phyloP scores from a whole-genome alignment of 2,888 invertebrate genomes.

The Aphidius colemani region DNA sequence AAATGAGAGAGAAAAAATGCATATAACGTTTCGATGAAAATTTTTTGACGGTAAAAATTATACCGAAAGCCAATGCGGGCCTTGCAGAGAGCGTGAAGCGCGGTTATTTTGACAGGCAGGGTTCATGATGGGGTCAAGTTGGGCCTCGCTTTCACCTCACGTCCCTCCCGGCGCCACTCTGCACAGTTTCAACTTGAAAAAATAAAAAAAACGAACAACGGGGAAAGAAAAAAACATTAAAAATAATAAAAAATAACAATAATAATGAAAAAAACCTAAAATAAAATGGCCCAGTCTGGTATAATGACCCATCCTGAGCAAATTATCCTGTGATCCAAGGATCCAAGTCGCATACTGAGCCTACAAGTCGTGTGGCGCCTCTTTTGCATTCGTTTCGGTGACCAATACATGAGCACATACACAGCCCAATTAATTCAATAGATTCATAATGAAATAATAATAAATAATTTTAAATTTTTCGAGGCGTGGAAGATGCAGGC shows the following conservation, averaged over 20 bases:
- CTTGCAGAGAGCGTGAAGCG: background rate
- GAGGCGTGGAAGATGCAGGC: too few species aligned
- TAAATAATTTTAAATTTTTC: too few species aligned
- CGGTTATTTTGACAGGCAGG: conserved; percentile 28
- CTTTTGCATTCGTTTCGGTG: conserved; percentile 10
- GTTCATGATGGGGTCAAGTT: conserved; percentile 25
- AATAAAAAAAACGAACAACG: background rate
- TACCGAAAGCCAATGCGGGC: conserved; percentile 9
- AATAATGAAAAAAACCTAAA: too few species aligned
- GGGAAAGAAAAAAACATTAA: background rate
- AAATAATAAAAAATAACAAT: background rate
- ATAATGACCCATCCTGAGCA: conserved; percentile 43
- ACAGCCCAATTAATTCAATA: background rate
- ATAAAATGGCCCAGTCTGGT: conserved; percentile 24
- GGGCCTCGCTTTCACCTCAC: conserved; percentile 26
- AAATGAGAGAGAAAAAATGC: background rate
- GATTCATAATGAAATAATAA: too few species aligned
- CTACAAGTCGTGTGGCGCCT: conserved; percentile 31
- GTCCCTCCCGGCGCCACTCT: conserved; percentile 27
- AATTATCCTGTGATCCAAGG: conserved; percentile 37
- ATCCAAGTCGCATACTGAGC: conserved; percentile 23
- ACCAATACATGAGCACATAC: conserved; percentile 9
- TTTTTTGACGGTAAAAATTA: conserved; percentile 18
- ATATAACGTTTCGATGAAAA: background rate
- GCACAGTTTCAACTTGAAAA: conserved; percentile 2